Evolutionary conservation across 2,888 invertebrate species (phyloP), one percentile per base, ranked within the genome.

Genomic region (Crossocerus cetratus): DNA sequence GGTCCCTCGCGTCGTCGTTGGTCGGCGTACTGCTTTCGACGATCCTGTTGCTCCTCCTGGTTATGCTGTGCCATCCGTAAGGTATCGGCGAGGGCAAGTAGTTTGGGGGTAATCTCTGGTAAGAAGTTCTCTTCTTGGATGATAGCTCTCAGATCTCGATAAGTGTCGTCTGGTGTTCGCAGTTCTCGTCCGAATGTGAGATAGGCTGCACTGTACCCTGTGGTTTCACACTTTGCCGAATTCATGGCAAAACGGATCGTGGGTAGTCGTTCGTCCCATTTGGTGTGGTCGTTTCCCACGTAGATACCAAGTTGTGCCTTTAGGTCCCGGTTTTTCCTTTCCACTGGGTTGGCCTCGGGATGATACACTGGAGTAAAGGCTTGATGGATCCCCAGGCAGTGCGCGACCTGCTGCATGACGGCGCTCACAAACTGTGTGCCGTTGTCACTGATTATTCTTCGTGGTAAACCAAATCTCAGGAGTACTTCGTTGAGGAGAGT

Each of bases 191-290:
- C 90, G 53, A 86, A 84, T 20, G 86, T 89, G 2, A 89, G 55
- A 45, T 80, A 89, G 0, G 89, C 88, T 2, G 89, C 80, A 1
- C 87, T 78, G 32, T 72, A 78, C 1, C 85, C 83, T 2, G 89
- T 90, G 11, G 77, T 72, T 54, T 81, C 74, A 54, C 85, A 84
- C 8, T 23, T 49, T 0, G 84, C 81, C 0, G 87, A 84, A 56
- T 90, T 91, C 84, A 90, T 87, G 0, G 89, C 87, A 64, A 90
- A 91, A 0, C 90, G 71, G 0, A 90, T 86, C 1, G 78, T 63
- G 0, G 88, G 80, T 2, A 91, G 63, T 2, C 84, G 75, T 0
- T 83, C 78, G 2, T 74, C 42, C 88, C 88, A 90, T 1, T n/a
- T 42, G 0, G 55, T 18, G 62, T 89, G 89, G 11, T 86, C 44